Evolutionary conservation across 2,888 invertebrate genomes (phyloP), one percentile per base, ranked within the genome.

Genomic region (Pantelozetes paolii): DNA sequence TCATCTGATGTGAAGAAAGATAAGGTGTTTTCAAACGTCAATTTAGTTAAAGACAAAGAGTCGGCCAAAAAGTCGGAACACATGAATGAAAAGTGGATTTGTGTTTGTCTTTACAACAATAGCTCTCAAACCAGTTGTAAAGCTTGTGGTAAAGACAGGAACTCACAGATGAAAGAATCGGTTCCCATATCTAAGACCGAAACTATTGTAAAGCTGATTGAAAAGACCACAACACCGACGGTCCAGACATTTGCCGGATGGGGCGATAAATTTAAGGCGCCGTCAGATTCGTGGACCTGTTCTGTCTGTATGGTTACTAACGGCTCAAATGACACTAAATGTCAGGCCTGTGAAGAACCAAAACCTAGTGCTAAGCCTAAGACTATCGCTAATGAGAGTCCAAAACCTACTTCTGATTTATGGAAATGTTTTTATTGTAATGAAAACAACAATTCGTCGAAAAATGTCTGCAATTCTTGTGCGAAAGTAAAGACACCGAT

Each of bases 221-320:
- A 8, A 5, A 6, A 13, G 2, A 54, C 23, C 23, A 54, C 9
- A 11, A 8, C 26, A 13, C 54, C 54, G 2, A 54, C 26, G 26
- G 26, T 20, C 13, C 26, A 54, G 26, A 54, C 26, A 26, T 9
- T 2, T 5, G 11, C 9, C 23, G 26, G 26, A 8, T 74, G 74
- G 74, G 80, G 79, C 8, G 81, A 82, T 71, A 77, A 79, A 73
- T 81, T 81, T 74, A 79, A 78, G 57, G 77, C 78, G 40, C 76
- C 79, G 20, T 57, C 79, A 5, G 81, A 79, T 30, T 77, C 78
- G 9, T 82, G 82, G 82, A 79, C 80, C 3, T 82, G 82, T 78
- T 77, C 79, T 26, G 77, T 76, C 8, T 82, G 82, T 77, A 77
- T 81, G 79, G 75, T 82, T 15, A 71, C 36, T 45, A 76, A 76